phyloP scores from a whole-genome alignment of 2,888 invertebrate genomes.

The Hypolimnas misippus region DNA sequence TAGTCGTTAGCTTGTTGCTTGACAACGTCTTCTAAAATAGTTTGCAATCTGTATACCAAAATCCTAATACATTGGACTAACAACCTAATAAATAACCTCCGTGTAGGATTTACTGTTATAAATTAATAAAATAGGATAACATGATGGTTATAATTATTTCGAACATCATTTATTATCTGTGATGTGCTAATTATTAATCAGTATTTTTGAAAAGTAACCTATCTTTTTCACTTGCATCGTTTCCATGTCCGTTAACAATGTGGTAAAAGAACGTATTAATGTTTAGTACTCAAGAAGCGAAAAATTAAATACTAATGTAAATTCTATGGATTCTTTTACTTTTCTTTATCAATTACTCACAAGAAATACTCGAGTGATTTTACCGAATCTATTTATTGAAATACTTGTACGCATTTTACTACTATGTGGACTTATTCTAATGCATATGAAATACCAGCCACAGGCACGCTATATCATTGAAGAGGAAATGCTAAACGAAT shows the following conservation, averaged over 20 bases:
- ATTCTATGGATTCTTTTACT: conserved; percentile 24
- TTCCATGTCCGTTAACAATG: neutral
- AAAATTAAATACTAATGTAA: neutral
- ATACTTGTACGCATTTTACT: conserved; percentile 53
- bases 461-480: conserved; percentile 89
- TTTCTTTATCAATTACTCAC: conserved; percentile 7
- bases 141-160: too few relatives aligned
- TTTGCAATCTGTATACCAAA: too few relatives aligned
- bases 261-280: neutral
- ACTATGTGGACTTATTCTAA: conserved; percentile 52
- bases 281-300: neutral
- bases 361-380: conserved; percentile 11
- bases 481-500: conserved; percentile 88
- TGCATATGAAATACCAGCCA: conserved; percentile 85
- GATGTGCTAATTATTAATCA: too few relatives aligned
- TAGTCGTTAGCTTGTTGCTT: too few relatives aligned
- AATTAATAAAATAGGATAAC: too few relatives aligned
- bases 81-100: too few relatives aligned
- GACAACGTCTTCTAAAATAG: too few relatives aligned
- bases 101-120: too few relatives aligned
- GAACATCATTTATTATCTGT: too few relatives aligned
- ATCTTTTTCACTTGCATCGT: too few relatives aligned
- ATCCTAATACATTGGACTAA: too few relatives aligned
- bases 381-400: conserved; percentile 44
- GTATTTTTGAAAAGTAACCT: too few relatives aligned